Percentiles rank a stretch among this genome's conserved stretches.
Conservation (phyloP, 2,888 invertebrate genomes). For the Prionchulus punctatus region DNA sequence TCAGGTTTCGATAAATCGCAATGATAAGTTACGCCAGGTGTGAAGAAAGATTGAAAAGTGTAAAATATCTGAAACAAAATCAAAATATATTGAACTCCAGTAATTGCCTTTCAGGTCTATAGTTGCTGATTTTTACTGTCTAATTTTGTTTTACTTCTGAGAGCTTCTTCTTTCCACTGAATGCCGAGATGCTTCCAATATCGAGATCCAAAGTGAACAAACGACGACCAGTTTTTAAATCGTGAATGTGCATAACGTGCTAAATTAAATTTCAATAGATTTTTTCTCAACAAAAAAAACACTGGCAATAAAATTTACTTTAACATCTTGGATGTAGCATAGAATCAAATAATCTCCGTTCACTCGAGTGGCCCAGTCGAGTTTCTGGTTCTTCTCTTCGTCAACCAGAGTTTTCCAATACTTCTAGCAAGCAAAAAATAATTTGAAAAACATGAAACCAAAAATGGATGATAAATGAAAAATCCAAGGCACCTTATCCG, state of each 20-base stretch:
- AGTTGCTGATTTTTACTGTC: too few species aligned
- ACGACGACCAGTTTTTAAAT: slow-evolving; percentile 52
- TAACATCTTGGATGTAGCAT: slow-evolving; percentile 81
- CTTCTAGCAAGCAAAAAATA: slow-evolving; percentile 47
- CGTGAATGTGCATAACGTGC: slow-evolving; percentile 67
- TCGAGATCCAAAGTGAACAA: slow-evolving; percentile 59
- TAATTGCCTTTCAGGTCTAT: neutral
- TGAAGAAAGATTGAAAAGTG: slow-evolving; percentile 78
- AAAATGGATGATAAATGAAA: slow-evolving; percentile 1
- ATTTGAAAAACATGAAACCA: slow-evolving; percentile 32
- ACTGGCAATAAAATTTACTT: slow-evolving; percentile 46
- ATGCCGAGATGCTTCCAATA: slow-evolving; percentile 67
- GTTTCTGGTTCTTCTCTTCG: slow-evolving; percentile 66
- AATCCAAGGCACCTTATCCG: slow-evolving; percentile 24
- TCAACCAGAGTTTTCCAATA: slow-evolving; percentile 67
- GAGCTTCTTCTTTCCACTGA: slow-evolving; percentile 55
- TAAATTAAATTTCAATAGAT: slow-evolving; percentile 33
- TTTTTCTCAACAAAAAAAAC: neutral
- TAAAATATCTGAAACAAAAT: slow-evolving; percentile 53
- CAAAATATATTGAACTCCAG: neutral
- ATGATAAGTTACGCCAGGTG: slow-evolving; percentile 68
- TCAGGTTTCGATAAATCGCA: slow-evolving; percentile 56
- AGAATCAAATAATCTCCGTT: slow-evolving; percentile 67
- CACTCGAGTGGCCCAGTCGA: slow-evolving; percentile 73
- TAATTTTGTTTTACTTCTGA: too few species aligned